Base-by-base conservation (phyloP, 2,113 vertebrate species). In the Grammomys dolichurus region DNA sequence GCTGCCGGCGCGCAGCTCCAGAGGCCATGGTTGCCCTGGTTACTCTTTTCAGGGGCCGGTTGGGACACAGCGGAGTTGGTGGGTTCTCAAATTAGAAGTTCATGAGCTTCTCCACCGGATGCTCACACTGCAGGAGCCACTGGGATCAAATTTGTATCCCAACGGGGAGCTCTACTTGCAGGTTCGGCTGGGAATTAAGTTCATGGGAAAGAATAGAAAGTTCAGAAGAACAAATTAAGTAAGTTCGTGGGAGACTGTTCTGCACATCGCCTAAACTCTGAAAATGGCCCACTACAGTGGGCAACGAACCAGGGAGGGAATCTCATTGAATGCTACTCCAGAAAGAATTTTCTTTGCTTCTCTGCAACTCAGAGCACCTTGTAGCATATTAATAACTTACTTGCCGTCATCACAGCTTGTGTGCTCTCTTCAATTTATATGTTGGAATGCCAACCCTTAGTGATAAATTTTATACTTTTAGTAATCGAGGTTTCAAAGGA, bases 101-200 rank as follows among this genome's bases (percentile, higher is more conserved):
- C 43, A 12, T 2, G 22, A 56, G 36, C 60, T 20, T 77, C 69
- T 70, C 75, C 20, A 26, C 40, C 28, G 69, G 91, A 54, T 87
- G 60, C 14, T 82, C 56, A 33, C 40, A 43, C 31, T 69, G 56
- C 26, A 19, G 43, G 24, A 16, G 20, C 5, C 17, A 7, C 26
- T 87, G 31, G 65, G 78, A 89, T 80, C 54, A 69, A n/a, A 51
- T 89, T 94, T 91, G 48, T 60, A 90, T 94, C 58, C 72, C 89
- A 72, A 16, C 31, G 12, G 78, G 36, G 24, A 89, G 51, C 69
- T 91, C 43, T 65, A 4, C 77, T 90, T 46, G 7, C 54, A 77
- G 46, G 20, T 48, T 86, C 46, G 86, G 36, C 40, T 77, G 54
- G 63, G 70, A 60, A 73, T 87, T 82, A 91, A 58, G 22, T 77